phyloP scores from a whole-genome alignment of 2,888 invertebrate species.

The Philonicus albiceps region DNA sequence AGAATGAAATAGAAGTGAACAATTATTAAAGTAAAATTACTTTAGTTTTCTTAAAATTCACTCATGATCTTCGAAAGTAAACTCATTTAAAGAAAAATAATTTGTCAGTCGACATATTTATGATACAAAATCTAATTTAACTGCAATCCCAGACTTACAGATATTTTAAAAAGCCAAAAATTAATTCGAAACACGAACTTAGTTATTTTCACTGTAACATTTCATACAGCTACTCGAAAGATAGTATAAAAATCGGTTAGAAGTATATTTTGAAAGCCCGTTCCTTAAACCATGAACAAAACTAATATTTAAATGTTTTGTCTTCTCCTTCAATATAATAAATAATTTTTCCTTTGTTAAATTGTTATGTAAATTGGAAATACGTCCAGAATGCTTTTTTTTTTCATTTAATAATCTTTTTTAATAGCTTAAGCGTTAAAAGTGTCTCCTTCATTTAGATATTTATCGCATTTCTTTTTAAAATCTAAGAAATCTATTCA shows the following conservation, averaged over 20 bases:
- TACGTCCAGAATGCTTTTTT: conserved; percentile 5
- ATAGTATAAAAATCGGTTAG: neutral
- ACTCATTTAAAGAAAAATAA: neutral
- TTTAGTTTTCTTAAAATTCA: neutral
- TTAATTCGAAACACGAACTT: neutral
- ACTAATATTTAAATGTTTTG: neutral
- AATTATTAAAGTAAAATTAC: neutral
- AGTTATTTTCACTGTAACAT: neutral
- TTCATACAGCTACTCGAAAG: neutral
- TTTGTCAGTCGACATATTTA: neutral
- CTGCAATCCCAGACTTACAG: neutral
- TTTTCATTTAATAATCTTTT: neutral
- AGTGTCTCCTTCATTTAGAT: neutral
- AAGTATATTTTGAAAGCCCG: neutral
- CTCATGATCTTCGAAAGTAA: no score
- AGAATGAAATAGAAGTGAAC: neutral
- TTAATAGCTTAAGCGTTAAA: conserved; percentile 1
- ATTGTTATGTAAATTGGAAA: neutral
- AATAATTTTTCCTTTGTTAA: neutral
- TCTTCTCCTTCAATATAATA: neutral
- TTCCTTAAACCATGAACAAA: neutral
- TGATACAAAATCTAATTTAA: neutral
- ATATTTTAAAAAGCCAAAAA: neutral
- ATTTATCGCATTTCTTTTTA: neutral
- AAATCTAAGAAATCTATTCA: conserved; percentile 10